These are phyloP conservation scores for Drosophila putrida DNA, from an alignment of 2,888 invertebrate species.

Conservation along the genomic window DNA sequence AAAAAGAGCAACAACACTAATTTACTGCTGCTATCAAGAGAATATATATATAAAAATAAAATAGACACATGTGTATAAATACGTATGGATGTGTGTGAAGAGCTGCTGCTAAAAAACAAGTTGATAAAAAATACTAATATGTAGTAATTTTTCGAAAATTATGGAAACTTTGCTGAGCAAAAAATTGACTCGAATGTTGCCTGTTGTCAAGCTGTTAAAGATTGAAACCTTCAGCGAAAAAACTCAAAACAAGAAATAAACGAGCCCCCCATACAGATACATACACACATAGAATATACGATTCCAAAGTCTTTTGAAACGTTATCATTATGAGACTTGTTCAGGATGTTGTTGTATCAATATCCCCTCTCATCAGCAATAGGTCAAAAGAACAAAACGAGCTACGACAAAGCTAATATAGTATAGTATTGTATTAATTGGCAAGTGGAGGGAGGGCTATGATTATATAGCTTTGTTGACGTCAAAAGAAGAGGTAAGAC, in stretches of 20 bases:
- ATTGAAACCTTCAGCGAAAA: constrained; percentile 42
- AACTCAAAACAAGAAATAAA: constrained; percentile 30
- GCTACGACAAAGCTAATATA: neutral
- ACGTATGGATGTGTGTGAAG: constrained; percentile 6
- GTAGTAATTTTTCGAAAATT: constrained; percentile 38
- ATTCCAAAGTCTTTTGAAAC: constrained; percentile 27
- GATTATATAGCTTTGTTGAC: constrained; percentile 9
- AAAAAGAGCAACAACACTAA: constrained; percentile 38
- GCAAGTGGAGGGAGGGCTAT: neutral
- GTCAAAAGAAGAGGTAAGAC: neutral
- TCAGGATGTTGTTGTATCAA: constrained; percentile 43
- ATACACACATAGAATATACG: constrained; percentile 5
- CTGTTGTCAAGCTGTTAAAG: constrained; percentile 43
- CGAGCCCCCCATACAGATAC: constrained; percentile 46
- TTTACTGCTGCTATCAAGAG: constrained; percentile 61
- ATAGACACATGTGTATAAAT: constrained; percentile 59
- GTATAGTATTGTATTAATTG: constrained; percentile 3
- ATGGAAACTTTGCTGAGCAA: constrained; percentile 39
- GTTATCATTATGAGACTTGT: constrained; percentile 44
- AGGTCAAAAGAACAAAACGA: constrained; percentile 55
- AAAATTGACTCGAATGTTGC: neutral
- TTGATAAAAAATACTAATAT: constrained; percentile 57
- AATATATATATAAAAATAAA: constrained; percentile 48
- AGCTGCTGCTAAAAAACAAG: constrained; percentile 52
- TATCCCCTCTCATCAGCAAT: constrained; percentile 34